A percentile compares a stretch with the other conserved stretches of the same genome.
These are phyloP conservation scores for Manacus vitellinus DNA, from an alignment of 2,113 vertebrate species.

Conservation along the genomic window DNA sequence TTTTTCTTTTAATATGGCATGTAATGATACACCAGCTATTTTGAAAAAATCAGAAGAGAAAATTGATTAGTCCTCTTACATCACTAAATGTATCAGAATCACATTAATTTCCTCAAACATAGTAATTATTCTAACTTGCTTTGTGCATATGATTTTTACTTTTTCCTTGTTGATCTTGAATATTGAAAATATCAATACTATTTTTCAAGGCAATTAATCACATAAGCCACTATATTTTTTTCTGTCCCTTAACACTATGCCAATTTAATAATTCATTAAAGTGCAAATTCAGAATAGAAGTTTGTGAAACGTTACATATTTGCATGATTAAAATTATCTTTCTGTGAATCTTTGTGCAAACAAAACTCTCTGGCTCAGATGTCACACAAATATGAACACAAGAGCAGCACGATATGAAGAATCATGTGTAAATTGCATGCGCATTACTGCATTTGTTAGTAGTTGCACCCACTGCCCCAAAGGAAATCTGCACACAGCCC, in stretches of 20 bases:
- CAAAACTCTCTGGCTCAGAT: neutral
- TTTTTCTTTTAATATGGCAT: neutral
- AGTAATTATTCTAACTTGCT: neutral
- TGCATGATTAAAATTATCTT: neutral
- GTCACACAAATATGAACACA: neutral
- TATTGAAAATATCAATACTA: neutral
- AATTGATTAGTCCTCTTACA: neutral
- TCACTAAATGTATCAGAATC: neutral
- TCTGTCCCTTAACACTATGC: neutral
- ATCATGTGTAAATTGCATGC: neutral
- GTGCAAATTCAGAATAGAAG: neutral
- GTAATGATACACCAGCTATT: neutral
- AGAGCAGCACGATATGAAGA: neutral
- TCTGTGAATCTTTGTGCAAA: neutral
- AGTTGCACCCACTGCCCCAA: neutral
- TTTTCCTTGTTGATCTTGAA: neutral
- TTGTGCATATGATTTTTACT: neutral
- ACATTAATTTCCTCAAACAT: neutral
- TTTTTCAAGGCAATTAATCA: neutral
- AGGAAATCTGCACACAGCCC: neutral
- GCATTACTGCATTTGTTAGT: neutral
- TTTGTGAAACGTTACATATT: neutral
- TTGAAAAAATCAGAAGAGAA: neutral
- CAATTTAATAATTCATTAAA: neutral
- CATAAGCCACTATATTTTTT: neutral